Percentiles rank a stretch among this genome's conserved stretches.
These are phyloP conservation scores for Ceratotherium simum DNA, from an alignment of 2,113 vertebrate species.

Conservation along the genomic window DNA sequence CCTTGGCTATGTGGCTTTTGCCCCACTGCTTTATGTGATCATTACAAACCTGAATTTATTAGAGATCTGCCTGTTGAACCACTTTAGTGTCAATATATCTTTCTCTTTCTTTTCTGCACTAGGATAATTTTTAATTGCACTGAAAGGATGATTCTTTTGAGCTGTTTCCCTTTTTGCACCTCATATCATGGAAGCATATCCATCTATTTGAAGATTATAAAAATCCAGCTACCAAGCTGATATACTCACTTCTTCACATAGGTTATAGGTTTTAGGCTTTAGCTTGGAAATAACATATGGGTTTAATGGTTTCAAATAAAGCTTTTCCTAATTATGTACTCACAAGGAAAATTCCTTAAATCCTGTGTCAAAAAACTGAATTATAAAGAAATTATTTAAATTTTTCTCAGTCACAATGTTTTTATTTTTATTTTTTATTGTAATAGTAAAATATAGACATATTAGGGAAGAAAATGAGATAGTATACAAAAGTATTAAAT, in stretches of 20 bases:
- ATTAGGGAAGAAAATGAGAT: not conserved
- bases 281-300: not conserved
- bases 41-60: conserved; percentile 47
- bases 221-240: not conserved
- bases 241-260: not conserved
- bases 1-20: not conserved
- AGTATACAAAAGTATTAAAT: conserved; percentile 37
- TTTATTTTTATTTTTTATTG: not conserved
- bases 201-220: conserved; percentile 26
- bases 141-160: not conserved
- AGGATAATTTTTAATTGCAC: not conserved
- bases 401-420: not conserved
- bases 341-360: not conserved
- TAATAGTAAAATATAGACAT: not conserved
- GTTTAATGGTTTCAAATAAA: conserved; percentile 43
- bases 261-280: not conserved
- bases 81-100: not conserved
- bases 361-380: conserved; percentile 17
- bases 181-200: not conserved
- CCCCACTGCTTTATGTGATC: not conserved
- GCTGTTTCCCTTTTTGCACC: not conserved
- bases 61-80: not conserved
- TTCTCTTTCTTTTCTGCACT: not conserved
- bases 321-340: conserved; percentile 35
- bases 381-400: not conserved